Conservation (phyloP, 37 sponge, comb jelly and placozoan genomes). For the Hormiphora californensis region DNA sequence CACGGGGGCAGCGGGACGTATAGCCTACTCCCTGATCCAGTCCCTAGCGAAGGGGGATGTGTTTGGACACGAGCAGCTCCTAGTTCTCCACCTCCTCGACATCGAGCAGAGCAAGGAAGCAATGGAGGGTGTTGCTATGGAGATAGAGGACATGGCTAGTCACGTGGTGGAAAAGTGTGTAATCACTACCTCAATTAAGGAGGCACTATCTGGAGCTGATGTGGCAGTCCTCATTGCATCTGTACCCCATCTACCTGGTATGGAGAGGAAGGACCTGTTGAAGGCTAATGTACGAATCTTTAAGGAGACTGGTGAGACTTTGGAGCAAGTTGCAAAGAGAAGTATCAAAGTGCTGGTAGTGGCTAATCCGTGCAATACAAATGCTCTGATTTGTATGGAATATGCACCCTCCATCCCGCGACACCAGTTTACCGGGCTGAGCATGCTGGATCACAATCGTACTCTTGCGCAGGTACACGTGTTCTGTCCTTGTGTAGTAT, state of each 20-base stretch:
- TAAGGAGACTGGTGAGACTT: conserved; percentile 77
- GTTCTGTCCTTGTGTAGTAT: too few species aligned
- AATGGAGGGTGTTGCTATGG: not conserved
- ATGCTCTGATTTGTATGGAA: conserved; percentile 6
- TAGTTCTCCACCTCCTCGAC: not conserved
- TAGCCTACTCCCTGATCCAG: conserved; percentile 6
- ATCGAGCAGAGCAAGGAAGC: conserved; percentile 11
- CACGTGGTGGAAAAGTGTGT: conserved; percentile 30
- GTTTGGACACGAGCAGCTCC: not conserved
- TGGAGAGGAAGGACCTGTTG: conserved; percentile 91
- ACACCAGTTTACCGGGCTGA: not conserved
- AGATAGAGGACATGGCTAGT: not conserved
- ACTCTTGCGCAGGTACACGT: conserved; percentile 12
- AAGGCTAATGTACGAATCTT: conserved; percentile 89
- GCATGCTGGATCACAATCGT: not conserved
- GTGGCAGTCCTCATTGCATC: not conserved
- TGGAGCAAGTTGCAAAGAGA: conserved; percentile 82
- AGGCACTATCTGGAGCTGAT: not conserved
- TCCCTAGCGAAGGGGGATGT: not conserved
- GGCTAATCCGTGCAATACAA: not conserved
- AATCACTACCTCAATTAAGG: not conserved
- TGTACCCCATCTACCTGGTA: conserved; percentile 71
- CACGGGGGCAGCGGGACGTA: not conserved
- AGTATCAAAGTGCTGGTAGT: conserved; percentile 74
- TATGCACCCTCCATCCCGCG: not conserved